Percentiles rank a stretch among this genome's conserved stretches.
These are phyloP conservation scores for Mimachlamys varia DNA, from an alignment of 2,888 invertebrate genomes.

Conservation along the genomic window DNA sequence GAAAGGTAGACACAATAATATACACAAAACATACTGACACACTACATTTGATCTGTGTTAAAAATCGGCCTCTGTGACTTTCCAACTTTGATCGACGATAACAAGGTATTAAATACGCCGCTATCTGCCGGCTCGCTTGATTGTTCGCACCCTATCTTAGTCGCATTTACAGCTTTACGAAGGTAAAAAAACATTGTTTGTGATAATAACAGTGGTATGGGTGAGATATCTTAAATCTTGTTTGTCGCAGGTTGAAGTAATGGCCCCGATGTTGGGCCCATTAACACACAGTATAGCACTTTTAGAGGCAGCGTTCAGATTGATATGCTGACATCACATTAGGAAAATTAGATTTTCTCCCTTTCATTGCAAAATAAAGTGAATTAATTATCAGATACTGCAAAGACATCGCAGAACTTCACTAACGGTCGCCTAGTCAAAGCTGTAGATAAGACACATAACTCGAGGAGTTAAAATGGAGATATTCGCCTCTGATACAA, in stretches of 20 bases:
- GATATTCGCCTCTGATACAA: background rate
- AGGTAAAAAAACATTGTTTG: background rate
- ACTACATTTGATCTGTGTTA: background rate
- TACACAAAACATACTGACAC: background rate
- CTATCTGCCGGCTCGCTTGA: background rate
- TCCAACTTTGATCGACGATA: background rate
- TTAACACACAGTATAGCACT: background rate
- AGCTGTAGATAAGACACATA: background rate
- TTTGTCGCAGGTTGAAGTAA: background rate
- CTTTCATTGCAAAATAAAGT: slow-evolving; percentile 20
- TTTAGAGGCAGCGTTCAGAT: background rate
- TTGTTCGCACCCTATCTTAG: background rate
- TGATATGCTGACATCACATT: background rate
- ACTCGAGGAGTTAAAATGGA: background rate
- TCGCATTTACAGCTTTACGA: background rate
- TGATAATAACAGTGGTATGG: background rate
- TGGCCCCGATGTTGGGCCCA: background rate
- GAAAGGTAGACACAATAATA: background rate
- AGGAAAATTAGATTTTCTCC: background rate
- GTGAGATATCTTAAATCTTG: background rate
- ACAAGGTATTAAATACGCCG: background rate
- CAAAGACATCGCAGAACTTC: background rate
- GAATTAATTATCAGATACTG: slow-evolving; percentile 22
- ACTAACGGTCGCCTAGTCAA: background rate
- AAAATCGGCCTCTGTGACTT: background rate